Percentiles rank a stretch among this genome's conserved stretches.
phyloP scores from a whole-genome alignment of 2,113 vertebrate genomes.

The Probosciger aterrimus region DNA sequence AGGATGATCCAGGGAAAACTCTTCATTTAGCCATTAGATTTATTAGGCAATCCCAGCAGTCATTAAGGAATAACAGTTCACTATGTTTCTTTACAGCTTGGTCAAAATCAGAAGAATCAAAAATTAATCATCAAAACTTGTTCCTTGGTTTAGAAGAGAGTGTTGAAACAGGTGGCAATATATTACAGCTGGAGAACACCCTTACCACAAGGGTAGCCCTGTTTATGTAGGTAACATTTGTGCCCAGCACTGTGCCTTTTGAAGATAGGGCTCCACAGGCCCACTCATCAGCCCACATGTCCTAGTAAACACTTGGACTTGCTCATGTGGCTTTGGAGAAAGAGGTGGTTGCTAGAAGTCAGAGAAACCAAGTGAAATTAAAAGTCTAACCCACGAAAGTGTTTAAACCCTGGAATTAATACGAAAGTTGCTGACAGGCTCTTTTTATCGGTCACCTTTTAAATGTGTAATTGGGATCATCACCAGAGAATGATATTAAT shows the following conservation, averaged over 20 bases:
- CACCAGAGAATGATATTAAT: not conserved
- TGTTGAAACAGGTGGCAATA: fast-evolving
- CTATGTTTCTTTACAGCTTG: not conserved
- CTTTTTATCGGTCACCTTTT: not conserved
- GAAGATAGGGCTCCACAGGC: not conserved
- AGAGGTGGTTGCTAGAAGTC: not conserved
- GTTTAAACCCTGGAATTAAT: not conserved
- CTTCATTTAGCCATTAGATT: not conserved
- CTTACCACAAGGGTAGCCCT: not conserved
- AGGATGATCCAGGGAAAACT: not conserved
- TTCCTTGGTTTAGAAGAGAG: not conserved
- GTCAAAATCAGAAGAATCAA: not conserved
- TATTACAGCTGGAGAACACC: not conserved
- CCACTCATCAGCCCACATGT: fast-evolving
- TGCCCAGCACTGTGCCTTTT: not conserved
- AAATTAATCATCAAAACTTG: not conserved
- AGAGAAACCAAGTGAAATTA: not conserved
- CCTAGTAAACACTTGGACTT: not conserved
- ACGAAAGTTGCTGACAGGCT: not conserved
- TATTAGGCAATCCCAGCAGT: not conserved
- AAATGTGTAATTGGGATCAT: not conserved
- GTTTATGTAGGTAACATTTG: not conserved
- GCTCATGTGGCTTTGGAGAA: not conserved
- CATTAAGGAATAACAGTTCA: not conserved
- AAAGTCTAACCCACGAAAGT: not conserved